Base-by-base conservation (phyloP, 1,140 invertebrate species). In the Leptinotarsa defecta region DNA sequence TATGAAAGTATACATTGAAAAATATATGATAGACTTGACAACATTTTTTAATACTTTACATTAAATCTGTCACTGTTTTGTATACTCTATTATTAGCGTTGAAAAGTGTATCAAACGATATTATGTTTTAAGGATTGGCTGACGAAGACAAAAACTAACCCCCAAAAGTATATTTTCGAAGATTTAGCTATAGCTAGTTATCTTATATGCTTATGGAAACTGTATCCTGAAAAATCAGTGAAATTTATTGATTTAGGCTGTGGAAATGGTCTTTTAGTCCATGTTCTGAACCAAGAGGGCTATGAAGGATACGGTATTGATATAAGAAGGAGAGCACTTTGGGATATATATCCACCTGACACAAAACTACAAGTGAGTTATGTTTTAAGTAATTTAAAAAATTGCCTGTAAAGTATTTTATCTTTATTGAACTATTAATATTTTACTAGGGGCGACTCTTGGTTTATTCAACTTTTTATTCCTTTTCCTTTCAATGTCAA, bases 141-240 rank as follows among this genome's bases (percentile, higher is more conserved):
- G 20, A 95, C 98, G 87, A 93, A 89, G 78, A 75, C 79, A 11
- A 76, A 72, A 34, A 99, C 97, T 49, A 95, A 98, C 87, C 96
- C 97, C 15, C 83, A 91, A 57, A 99, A 99, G 87, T 98, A 95
- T 89, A 94, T 99, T 6, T 97, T 94, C 88, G 97, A 99, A 89
- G 98, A 99, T 85, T 89, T 99, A 74, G 96, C 95, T 6, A 99
- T 99, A 81, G 96, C 96, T 17, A 88, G 94, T 3, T 99, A 99
- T 86, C 87, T 99, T 19, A 86, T 98, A 43, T 87, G 95, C 49
- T 79, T 96, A 0, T 96, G 94, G 94, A 87, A 91, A 67, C 80
- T 88, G 57, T 87, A 89, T 68, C 85, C 87, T 79, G 85, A 86
- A 69, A 84, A 85, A 27, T 83, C 84, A 20, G 92, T 94, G 81